Base-by-base conservation (phyloP, 2,888 invertebrate species). In the Troides aeacus region DNA sequence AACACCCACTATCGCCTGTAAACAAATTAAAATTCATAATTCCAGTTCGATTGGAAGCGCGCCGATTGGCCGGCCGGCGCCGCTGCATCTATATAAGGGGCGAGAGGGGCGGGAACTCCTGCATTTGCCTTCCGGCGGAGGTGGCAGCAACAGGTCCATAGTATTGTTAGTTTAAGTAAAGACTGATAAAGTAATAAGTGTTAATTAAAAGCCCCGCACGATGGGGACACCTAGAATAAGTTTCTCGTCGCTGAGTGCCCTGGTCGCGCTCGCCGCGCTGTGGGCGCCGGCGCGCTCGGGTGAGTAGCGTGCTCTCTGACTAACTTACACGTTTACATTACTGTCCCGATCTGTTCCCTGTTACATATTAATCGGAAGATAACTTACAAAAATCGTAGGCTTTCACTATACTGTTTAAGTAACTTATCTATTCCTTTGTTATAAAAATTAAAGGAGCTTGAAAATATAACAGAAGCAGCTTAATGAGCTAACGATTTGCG, bases 211-310 rank as follows among this genome's bases (percentile, higher is more conserved):
- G 80, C 89, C 92, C 90, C 74, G 68, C 78, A 90, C 77, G 73
- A 92, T 92, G 92, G 92, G 90, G 90, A 82, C 80, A 75, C 79
- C 79, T 88, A 87, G 80, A 76, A 80, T 87, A 82, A 88, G 89
- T 82, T 84, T 85, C 74, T 78, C 76, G 78, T 78, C 76, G 71
- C 74, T 87, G 78, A 85, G 92, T 91, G 92, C 86, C 80, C 76
- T 90, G 72, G 77, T 89, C 73, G 76, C 88, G 76, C 77, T 92
- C 81, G 84, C 89, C 81, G 87, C 91, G 85, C 83, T 92, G 82
- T 91, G 92, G 92, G 88, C 85, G 77, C 88, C 92, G 30, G 87
- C 85, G 53, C 77, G 81, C 72, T 77, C 84, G 71, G 90, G 92
- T 92, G 72, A 89, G 92, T 91, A 73, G 2, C 5, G 21, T 56